Percentiles rank a stretch among this genome's conserved stretches.
Conservation (phyloP, 2,888 invertebrate genomes). For the Eustalomyia histrio region DNA sequence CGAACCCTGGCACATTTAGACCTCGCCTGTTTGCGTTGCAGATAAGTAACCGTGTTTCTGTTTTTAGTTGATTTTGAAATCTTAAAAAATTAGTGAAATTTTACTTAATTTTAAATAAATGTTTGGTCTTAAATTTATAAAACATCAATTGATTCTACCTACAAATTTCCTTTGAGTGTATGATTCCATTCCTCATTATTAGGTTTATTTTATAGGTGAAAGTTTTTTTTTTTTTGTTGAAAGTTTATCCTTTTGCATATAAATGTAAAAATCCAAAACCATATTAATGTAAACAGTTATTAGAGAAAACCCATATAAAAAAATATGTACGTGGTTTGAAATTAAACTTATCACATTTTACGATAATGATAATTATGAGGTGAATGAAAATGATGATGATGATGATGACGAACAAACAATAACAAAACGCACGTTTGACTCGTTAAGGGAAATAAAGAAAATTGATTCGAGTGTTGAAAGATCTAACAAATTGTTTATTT, state of each 20-base stretch:
- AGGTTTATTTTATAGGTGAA: too few relatives aligned
- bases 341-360: not conserved
- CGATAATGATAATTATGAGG: not conserved
- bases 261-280: not conserved
- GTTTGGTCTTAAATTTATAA: too few relatives aligned
- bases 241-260: not conserved
- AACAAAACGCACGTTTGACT: slow-evolving; percentile 24
- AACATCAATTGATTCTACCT: too few relatives aligned
- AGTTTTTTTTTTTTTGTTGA: too few relatives aligned
- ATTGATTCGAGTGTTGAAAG: slow-evolving; percentile 40
- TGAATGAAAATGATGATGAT: not conserved
- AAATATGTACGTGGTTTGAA: slow-evolving; percentile 3
- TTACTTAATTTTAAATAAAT: too few relatives aligned
- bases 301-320: not conserved
- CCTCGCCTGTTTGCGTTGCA: too few relatives aligned
- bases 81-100: too few relatives aligned
- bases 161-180: too few relatives aligned
- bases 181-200: too few relatives aligned
- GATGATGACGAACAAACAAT: slow-evolving; percentile 1
- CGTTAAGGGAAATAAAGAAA: slow-evolving; percentile 1
- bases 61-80: too few relatives aligned
- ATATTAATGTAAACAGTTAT: not conserved
- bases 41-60: too few relatives aligned
- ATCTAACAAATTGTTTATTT: slow-evolving; percentile 38
- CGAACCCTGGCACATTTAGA: too few relatives aligned